These are phyloP conservation scores for Syngnathus rostellatus DNA, from an alignment of 2,797 vertebrate genomes.

Conservation along the genomic window DNA sequence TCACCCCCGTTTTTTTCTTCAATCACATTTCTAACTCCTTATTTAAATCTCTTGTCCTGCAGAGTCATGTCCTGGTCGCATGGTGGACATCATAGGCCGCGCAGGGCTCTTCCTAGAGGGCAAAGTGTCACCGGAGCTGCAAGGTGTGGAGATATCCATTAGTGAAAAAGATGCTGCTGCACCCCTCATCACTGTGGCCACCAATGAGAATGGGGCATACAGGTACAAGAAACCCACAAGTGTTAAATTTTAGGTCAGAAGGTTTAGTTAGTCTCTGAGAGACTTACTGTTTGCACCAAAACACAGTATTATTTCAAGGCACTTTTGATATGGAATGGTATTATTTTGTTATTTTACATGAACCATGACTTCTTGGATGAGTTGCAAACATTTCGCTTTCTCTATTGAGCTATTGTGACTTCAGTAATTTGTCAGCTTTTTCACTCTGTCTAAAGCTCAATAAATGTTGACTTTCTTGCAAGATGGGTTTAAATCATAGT, in stretches of 20 bases:
- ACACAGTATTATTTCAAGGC: background rate
- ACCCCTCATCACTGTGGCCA: constrained; percentile 83
- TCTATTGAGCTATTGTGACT: background rate
- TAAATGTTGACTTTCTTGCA: background rate
- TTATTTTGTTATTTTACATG: background rate
- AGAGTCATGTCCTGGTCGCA: constrained; percentile 91
- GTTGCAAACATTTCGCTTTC: background rate
- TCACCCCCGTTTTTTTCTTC: too few species aligned
- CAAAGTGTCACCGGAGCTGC: constrained; percentile 80
- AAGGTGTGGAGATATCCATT: constrained; percentile 92
- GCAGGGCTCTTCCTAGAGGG: constrained; percentile 92
- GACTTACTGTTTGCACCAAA: background rate
- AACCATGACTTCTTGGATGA: background rate
- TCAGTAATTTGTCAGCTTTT: background rate
- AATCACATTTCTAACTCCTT: too few species aligned
- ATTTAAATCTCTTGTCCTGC: background rate
- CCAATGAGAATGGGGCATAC: constrained; percentile 82
- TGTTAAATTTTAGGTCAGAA: background rate
- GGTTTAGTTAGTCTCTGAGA: background rate
- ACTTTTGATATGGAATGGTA: background rate
- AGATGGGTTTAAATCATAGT: background rate
- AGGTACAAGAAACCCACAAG: constrained; percentile 66
- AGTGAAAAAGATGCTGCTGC: constrained; percentile 75
- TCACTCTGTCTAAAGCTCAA: too few species aligned
- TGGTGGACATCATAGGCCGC: constrained; percentile 87